phyloP scores from a whole-genome alignment of 2,888 invertebrate species.

The Mermis nigrescens region DNA sequence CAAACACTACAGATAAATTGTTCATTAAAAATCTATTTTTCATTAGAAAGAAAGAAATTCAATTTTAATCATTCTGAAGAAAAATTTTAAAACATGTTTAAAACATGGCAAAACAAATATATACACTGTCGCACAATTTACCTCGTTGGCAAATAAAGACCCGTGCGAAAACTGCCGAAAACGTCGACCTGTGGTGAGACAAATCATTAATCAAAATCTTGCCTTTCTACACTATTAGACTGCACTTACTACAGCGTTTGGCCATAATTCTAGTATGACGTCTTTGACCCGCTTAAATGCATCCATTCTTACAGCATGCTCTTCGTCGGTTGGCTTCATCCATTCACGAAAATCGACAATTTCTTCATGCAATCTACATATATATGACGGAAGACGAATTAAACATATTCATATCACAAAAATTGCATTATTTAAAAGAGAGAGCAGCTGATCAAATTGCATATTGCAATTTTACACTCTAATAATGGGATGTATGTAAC shows the following conservation, averaged over 20 bases:
- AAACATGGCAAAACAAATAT: no score
- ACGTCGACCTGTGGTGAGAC: constrained; percentile 53
- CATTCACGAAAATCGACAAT: constrained; percentile 86
- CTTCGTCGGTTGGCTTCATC: constrained; percentile 77
- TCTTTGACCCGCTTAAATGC: constrained; percentile 72
- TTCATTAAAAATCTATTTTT: no score
- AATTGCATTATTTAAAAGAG: no score
- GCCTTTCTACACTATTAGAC: constrained; percentile 17
- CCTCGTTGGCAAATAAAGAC: constrained; percentile 90
- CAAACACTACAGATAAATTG: no score
- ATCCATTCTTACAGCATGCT: constrained; percentile 65
- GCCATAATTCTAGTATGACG: constrained; percentile 72
- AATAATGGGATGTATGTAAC: no score
- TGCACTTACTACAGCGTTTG: constrained; percentile 46
- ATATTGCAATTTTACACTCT: no score
- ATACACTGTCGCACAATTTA: constrained; percentile 29
- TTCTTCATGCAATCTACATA: constrained; percentile 70
- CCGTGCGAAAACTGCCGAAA: constrained; percentile 91
- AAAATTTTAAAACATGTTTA: no score
- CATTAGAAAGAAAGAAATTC: no score
- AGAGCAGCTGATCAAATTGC: no score
- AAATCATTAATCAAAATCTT: constrained; percentile 13
- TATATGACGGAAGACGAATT: constrained; percentile 12
- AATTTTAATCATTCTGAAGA: no score
- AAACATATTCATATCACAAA: no score